phyloP scores from a whole-genome alignment of 2,797 vertebrate species.

The Anolis apletophallus region DNA sequence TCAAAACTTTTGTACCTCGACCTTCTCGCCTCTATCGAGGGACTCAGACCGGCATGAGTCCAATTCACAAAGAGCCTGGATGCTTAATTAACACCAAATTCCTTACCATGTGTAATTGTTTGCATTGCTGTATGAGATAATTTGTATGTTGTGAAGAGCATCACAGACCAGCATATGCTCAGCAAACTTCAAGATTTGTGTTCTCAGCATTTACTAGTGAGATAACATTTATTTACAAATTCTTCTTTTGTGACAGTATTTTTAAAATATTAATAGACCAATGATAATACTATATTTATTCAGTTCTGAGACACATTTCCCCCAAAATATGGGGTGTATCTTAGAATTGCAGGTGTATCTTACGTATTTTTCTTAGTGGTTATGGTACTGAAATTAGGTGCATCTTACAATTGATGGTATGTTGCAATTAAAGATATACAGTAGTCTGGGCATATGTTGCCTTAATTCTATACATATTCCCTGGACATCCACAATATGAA shows the following conservation, averaged over 20 bases:
- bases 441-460: conserved; percentile 6
- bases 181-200: neutral
- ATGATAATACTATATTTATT: conserved; percentile 45
- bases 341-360: no score
- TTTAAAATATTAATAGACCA: conserved; percentile 4
- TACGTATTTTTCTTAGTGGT: no score
- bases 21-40: no score
- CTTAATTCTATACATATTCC: neutral
- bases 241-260: neutral
- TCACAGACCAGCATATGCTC: neutral
- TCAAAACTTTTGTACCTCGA: no score
- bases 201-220: neutral
- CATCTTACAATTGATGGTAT: no score
- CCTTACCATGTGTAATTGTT: neutral
- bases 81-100: neutral
- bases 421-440: no score
- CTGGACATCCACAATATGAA: conserved; percentile 45
- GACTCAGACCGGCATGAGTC: no score
- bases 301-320: no score
- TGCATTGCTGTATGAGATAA: neutral
- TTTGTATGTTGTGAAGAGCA: neutral
- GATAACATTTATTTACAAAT: neutral
- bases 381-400: no score
- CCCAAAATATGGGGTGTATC: no score
- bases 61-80: neutral